Percentiles rank a stretch among this genome's conserved stretches.
These are phyloP conservation scores for Eucidaris tribuloides DNA, from an alignment of 35 echinoderm and acorn worm species.

Conservation along the genomic window DNA sequence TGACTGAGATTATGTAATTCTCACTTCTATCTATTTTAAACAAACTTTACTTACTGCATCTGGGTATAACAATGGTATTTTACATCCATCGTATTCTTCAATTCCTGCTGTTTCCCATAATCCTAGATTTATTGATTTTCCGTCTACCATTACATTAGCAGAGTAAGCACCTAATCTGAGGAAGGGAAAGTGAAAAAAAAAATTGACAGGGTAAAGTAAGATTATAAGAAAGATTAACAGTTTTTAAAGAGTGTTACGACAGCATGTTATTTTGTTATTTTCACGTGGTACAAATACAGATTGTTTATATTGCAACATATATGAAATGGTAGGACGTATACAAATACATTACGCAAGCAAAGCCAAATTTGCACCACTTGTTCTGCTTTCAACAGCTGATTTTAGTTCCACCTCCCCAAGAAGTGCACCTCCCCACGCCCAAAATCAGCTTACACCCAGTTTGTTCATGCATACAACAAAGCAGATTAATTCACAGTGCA, in stretches of 20 bases:
- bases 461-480: no score
- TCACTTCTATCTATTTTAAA: background rate
- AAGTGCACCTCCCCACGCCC: no score
- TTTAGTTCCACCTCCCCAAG: no score
- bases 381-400: no score
- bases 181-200: background rate
- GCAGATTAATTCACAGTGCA: no score
- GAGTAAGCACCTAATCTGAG: conserved; percentile 59
- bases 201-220: background rate
- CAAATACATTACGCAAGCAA: no score
- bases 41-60: conserved; percentile 38
- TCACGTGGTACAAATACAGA: no score
- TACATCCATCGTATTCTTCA: conserved; percentile 63
- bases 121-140: conserved; percentile 62
- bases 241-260: background rate
- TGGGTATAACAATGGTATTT: conserved; percentile 56
- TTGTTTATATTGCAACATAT: no score
- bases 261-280: no score
- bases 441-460: no score
- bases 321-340: no score
- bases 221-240: background rate
- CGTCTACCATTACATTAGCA: conserved; percentile 70
- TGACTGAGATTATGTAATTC: background rate
- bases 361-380: no score
- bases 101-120: conserved; percentile 69